These are phyloP conservation scores for Bathynomus jamesi DNA, from an alignment of 1,140 invertebrate genomes.

Conservation along the genomic window DNA sequence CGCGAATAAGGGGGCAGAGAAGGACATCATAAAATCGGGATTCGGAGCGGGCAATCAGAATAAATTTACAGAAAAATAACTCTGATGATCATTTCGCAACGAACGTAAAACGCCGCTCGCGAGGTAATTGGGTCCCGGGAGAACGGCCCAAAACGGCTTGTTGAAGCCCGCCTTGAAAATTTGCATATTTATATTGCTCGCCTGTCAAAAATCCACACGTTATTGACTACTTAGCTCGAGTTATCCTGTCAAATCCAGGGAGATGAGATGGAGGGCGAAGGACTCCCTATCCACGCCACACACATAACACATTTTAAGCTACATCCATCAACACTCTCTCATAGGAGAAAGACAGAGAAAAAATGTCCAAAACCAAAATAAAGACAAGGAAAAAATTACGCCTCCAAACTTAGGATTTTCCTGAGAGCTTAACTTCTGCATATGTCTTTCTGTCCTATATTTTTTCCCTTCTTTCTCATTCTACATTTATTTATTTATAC, in stretches of 20 bases:
- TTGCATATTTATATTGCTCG: slow-evolving; percentile 37
- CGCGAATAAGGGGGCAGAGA: neutral
- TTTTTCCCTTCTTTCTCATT: neutral
- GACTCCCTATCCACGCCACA: slow-evolving; percentile 6
- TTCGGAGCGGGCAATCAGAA: neutral
- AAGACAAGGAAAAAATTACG: neutral
- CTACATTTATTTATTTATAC: neutral
- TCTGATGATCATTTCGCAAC: neutral
- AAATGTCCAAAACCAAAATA: neutral
- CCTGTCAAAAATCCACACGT: slow-evolving; percentile 36
- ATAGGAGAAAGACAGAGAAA: neutral
- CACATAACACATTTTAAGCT: neutral
- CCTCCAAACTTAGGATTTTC: neutral
- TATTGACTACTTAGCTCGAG: slow-evolving; percentile 38
- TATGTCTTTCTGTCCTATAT: neutral
- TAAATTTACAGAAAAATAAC: slow-evolving; percentile 25
- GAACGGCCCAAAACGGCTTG: slow-evolving; percentile 29
- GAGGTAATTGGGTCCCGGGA: slow-evolving; percentile 35
- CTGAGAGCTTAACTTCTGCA: too few relatives aligned
- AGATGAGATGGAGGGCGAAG: slow-evolving; percentile 25
- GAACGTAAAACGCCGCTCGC: slow-evolving; percentile 12
- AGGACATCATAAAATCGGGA: neutral
- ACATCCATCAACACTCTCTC: neutral
- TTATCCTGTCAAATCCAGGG: slow-evolving; percentile 35
- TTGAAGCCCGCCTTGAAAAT: slow-evolving; percentile 25